A percentile compares a stretch with the other conserved stretches of the same genome.
These are phyloP conservation scores for Aphelocoma californica DNA, from an alignment of 2,797 vertebrate genomes.

Conservation along the genomic window DNA sequence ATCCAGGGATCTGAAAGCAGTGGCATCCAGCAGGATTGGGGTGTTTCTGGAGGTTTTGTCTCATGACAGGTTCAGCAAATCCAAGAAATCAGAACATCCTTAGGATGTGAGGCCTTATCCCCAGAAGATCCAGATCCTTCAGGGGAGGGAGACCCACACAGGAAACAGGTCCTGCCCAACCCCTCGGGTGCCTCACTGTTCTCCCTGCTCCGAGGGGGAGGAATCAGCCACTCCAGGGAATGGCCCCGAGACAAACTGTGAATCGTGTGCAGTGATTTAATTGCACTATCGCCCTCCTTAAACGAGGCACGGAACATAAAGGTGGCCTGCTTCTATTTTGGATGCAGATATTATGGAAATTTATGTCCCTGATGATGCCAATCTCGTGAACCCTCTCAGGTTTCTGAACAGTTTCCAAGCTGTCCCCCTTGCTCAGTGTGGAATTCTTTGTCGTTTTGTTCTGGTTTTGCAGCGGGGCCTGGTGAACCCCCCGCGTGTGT, in stretches of 20 bases:
- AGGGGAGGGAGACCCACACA: background rate
- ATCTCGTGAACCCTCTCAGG: slow-evolving; percentile 53
- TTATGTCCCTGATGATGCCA: slow-evolving; percentile 70
- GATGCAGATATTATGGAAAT: slow-evolving; percentile 73
- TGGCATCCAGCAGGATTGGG: background rate
- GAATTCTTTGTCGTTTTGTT: slow-evolving; percentile 22
- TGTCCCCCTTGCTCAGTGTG: background rate
- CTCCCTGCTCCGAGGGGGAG: background rate
- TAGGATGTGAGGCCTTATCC: rapidly evolving
- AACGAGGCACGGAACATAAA: slow-evolving; percentile 53
- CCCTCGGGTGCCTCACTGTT: background rate
- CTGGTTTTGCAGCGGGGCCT: slow-evolving; percentile 1
- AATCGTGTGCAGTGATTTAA: slow-evolving; percentile 39
- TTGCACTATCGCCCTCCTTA: slow-evolving; percentile 66
- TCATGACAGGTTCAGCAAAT: background rate
- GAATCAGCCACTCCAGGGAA: background rate
- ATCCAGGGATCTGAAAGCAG: background rate
- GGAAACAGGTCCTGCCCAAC: background rate
- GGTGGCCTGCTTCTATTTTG: slow-evolving; percentile 42
- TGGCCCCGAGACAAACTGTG: slow-evolving; percentile 32
- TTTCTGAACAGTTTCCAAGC: slow-evolving; percentile 65
- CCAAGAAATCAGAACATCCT: background rate
- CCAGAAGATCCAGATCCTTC: rapidly evolving
- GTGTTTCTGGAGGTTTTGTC: background rate
- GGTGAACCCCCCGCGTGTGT: background rate